Percentiles rank a stretch among this genome's conserved stretches.
phyloP scores from a whole-genome alignment of 92 coral and sea anemone genomes.

The Parazoanthus swiftii region DNA sequence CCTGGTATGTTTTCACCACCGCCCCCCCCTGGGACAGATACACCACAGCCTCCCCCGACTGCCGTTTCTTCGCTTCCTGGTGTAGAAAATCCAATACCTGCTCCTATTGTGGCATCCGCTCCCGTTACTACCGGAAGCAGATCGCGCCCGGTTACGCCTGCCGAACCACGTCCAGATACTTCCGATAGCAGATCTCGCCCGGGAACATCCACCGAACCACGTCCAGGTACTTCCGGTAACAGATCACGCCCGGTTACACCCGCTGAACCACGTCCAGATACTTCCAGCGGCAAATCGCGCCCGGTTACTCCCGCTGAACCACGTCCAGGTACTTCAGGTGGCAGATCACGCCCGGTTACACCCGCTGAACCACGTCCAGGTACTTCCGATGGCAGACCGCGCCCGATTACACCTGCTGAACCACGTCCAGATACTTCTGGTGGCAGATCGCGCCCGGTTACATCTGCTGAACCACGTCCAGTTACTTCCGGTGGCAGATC shows the following conservation, averaged over 20 bases:
- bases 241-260: neutral
- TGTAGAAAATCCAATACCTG: conserved; percentile 4
- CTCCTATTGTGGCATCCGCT: neutral
- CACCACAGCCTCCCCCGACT: neutral
- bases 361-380: neutral
- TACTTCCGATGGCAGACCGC: neutral
- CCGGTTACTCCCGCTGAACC: neutral
- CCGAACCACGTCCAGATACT: neutral
- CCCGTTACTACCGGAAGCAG: neutral
- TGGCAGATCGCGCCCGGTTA: neutral
- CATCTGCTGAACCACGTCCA: neutral
- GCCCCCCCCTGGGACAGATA: conserved; percentile 14
- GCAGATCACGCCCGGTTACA: neutral
- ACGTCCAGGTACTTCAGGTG: neutral
- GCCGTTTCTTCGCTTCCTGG: neutral
- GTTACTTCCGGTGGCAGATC: neutral
- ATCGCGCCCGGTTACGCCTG: neutral
- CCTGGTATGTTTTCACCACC: conserved; percentile 14
- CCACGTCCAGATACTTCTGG: neutral
- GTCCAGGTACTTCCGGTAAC: neutral
- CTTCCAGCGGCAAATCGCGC: neutral
- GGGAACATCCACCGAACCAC: neutral
- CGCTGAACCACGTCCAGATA: neutral
- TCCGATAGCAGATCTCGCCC: neutral
- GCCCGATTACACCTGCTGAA: neutral